These are phyloP conservation scores for Morinoia aosen DNA, from an alignment of 2,888 invertebrate genomes.

Conservation along the genomic window DNA sequence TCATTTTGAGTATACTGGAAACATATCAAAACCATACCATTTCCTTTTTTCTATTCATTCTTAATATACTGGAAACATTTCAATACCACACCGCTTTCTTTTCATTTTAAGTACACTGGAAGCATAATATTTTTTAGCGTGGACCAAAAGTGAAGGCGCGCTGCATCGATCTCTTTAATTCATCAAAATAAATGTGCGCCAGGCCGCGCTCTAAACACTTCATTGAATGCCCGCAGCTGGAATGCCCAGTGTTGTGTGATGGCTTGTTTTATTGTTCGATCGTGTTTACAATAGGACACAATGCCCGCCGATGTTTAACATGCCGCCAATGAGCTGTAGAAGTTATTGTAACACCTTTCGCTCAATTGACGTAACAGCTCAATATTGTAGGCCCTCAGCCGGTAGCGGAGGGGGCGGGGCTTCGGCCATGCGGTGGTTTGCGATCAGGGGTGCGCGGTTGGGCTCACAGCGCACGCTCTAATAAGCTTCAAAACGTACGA, in stretches of 20 bases:
- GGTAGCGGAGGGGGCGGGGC: background rate
- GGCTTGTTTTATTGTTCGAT: constrained; percentile 28
- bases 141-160: background rate
- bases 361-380: constrained; percentile 26
- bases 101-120: background rate
- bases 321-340: constrained; percentile 46
- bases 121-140: background rate
- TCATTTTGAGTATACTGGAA: no score
- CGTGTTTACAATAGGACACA: constrained; percentile 39
- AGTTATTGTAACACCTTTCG: constrained; percentile 40
- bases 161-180: background rate
- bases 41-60: no score
- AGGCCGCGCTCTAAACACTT: constrained; percentile 9
- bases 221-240: constrained; percentile 5
- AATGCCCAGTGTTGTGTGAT: constrained; percentile 40
- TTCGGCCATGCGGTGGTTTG: background rate
- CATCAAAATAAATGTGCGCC: background rate
- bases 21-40: no score
- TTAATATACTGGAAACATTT: no score
- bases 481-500: background rate
- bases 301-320: constrained; percentile 18
- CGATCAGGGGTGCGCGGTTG: background rate
- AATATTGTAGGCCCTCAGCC: background rate
- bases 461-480: background rate
- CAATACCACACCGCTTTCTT: no score